Evolutionary conservation across 2,113 vertebrate genomes (phyloP), one percentile per base, ranked within the genome.

Genomic region (Phoxinus phoxinus): DNA sequence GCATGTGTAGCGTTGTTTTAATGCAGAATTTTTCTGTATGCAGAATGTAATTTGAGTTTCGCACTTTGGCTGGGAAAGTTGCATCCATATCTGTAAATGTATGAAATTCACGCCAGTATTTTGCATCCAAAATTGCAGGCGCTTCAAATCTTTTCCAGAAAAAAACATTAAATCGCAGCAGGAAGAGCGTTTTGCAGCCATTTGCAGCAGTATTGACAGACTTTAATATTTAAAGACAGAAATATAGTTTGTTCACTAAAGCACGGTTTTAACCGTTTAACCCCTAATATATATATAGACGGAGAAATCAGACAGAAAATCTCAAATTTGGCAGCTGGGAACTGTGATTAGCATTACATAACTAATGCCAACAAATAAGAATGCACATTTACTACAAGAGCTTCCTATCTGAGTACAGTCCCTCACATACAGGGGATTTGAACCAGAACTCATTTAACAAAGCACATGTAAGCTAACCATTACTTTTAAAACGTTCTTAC

Each of bases 381-480:
- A 67, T 25, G 69, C 69, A 41, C 35, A 41, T 72, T 44, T 44
- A 44, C 37, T 23, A 72, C 69, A 35, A 59, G 76, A 79, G 51
- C 53, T 78, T 41, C 76, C 53, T 32, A 37, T 79, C 23, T 13
- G n/a, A 46, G 25, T 59, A 78, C 32, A 37, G 11, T n/a, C 10
- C 19, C 4, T 21, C 48, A 76, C 15, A 7, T 19, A 32, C 46
- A 76, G 19, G 69, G 37, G 44, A 30, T 41, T 72, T 73, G 0
- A 44, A 35, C 65, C 65, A 23, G 3, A 37, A 71, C 32, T 71
- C 35, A 69, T n/a, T 11, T 51, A 76, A 51, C 25, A 35, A 79
- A 58, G 3, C 25, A 32, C 46, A 32, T 9, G 27, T 21, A 77
- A 56, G 17, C 17, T 56, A 77, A 12, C 27, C 48, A 30, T 30